Evolutionary conservation across 1,140 invertebrate genomes (phyloP).

Genomic region (Drosophila lacteicornis): DNA sequence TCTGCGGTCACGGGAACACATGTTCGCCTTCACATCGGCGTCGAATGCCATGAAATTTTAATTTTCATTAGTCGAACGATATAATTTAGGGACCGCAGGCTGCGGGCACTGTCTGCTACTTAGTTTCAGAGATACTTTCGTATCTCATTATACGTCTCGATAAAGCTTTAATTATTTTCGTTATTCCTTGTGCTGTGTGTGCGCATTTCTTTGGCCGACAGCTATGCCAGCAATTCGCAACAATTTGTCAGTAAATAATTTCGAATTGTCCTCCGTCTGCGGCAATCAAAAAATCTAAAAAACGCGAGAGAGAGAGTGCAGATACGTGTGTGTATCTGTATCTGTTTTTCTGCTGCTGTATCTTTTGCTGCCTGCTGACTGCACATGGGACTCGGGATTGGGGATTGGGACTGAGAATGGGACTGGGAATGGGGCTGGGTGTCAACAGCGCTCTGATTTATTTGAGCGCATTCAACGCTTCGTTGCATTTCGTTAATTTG

Average conservation of each 20-base stretch:
- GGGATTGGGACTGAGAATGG: constrained; percentile 4
- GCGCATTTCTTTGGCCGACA: constrained; percentile 61
- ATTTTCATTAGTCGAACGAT: constrained; percentile 68
- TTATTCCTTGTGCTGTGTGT: constrained; percentile 55
- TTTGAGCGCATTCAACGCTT: constrained; percentile 83
- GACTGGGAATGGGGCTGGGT: constrained; percentile 45
- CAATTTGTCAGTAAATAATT: constrained; percentile 85
- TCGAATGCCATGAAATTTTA: constrained; percentile 65
- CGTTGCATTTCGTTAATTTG: constrained; percentile 84
- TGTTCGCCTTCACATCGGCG: constrained; percentile 67
- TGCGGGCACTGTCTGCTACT: constrained; percentile 22
- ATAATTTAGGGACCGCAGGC: constrained; percentile 49
- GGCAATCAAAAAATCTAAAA: constrained; percentile 51
- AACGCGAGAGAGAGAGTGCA: constrained; percentile 38
- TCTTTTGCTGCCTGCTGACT: constrained; percentile 23
- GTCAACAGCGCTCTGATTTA: constrained; percentile 84
- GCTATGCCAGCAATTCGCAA: constrained; percentile 72
- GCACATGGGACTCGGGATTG: constrained; percentile 28
- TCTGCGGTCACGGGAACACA: constrained; percentile 76
- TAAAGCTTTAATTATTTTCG: constrained; percentile 66
- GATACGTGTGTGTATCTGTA: constrained; percentile 20
- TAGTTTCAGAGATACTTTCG: constrained; percentile 36
- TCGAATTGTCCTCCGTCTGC: constrained; percentile 64
- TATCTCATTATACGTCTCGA: constrained; percentile 47
- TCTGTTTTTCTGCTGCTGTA: constrained; percentile 22